Conservation (phyloP, 1,140 invertebrate genomes). For the Drosophila ercepeae region DNA sequence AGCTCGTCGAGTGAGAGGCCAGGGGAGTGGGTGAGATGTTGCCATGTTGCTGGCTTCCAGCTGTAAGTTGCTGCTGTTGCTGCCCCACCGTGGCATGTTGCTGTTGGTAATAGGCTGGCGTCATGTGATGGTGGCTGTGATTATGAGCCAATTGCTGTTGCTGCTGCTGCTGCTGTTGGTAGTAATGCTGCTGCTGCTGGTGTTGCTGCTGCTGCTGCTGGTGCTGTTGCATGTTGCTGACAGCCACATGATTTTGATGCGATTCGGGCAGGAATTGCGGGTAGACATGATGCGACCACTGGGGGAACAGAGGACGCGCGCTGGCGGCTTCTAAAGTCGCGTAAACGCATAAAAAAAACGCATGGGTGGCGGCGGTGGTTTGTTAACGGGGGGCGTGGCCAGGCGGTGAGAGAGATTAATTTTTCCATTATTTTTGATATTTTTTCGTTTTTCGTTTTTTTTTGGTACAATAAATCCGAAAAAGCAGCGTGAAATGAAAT, state of each 20-base stretch:
- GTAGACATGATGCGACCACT: conserved; percentile 96
- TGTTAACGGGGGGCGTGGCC: conserved; percentile 20
- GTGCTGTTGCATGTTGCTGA: conserved; percentile 84
- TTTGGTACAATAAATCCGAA: conserved; percentile 79
- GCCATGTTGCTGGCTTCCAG: conserved; percentile 16
- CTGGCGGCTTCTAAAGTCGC: conserved; percentile 72
- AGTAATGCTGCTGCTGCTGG: conserved; percentile 51
- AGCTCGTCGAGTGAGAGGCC: conserved; percentile 75
- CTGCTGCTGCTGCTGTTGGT: conserved; percentile 58
- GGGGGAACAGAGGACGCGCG: conserved; percentile 92
- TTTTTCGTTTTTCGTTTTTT: conserved; percentile 26
- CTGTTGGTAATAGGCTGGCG: conserved; percentile 62
- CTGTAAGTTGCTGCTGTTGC: conserved; percentile 50
- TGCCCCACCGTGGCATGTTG: conserved; percentile 54
- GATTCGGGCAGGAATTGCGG: conserved; percentile 95
- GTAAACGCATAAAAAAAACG: background rate
- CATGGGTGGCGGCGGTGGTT: background rate
- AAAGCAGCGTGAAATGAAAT: conserved; percentile 84
- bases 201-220: conserved; percentile 72
- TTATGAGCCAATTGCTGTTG: conserved; percentile 56
- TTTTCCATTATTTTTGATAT: conserved; percentile 23
- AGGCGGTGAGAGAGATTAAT: conserved; percentile 35
- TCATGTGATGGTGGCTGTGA: conserved; percentile 68
- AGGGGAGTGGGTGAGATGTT: conserved; percentile 68
- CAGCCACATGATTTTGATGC: conserved; percentile 88